Conservation (phyloP, 2,113 vertebrate species). For the Dasypus novemcinctus region DNA sequence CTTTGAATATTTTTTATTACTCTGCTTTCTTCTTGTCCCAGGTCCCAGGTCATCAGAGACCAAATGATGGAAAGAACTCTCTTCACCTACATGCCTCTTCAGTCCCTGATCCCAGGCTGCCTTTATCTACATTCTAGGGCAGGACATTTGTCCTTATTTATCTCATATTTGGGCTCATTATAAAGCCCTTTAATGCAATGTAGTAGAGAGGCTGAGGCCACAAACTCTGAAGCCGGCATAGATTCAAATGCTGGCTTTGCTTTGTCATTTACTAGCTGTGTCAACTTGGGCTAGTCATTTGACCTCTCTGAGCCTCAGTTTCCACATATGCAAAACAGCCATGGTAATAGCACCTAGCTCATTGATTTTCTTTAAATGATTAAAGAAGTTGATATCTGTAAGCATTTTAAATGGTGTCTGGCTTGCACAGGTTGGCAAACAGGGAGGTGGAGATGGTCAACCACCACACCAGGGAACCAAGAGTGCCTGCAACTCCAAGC, state of each 20-base stretch:
- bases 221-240: not conserved
- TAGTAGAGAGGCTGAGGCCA: accelerated
- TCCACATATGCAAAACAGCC: accelerated
- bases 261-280: accelerated
- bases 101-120: not conserved
- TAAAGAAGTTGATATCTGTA: not conserved
- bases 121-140: not conserved
- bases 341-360: accelerated
- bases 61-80: not conserved
- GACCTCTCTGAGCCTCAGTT: accelerated
- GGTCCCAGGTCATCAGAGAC: not conserved
- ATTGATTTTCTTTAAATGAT: not conserved
- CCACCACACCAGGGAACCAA: too few relatives aligned
- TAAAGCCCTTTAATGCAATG: accelerated
- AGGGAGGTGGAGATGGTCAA: too few relatives aligned
- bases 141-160: not conserved
- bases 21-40: not conserved
- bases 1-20: not conserved
- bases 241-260: accelerated
- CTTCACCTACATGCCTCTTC: not conserved
- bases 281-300: accelerated
- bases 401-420: not conserved
- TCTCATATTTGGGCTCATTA: not conserved
- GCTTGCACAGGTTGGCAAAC: too few relatives aligned
- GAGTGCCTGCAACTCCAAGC: too few relatives aligned